These are phyloP conservation scores for Lophius americanus DNA, from an alignment of 2,797 vertebrate genomes.

Conservation along the genomic window DNA sequence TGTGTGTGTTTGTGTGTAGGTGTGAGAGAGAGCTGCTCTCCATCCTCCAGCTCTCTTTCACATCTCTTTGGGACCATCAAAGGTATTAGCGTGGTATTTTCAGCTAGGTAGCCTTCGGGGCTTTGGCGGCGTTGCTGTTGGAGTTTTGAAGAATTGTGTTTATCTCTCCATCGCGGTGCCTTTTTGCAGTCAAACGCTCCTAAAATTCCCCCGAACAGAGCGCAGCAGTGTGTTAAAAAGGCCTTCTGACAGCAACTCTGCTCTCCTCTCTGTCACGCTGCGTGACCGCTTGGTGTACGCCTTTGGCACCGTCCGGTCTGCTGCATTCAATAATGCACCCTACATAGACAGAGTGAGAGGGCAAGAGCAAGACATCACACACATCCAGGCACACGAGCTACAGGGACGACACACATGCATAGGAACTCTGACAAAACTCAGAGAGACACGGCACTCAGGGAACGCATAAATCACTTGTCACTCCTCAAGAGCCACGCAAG, in stretches of 20 bases:
- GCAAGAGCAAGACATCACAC: conserved; percentile 3
- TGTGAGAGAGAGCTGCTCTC: conserved; percentile 8
- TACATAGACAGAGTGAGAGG: conserved; percentile 53
- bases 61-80: conserved; percentile 67
- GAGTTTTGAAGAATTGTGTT: conserved; percentile 66
- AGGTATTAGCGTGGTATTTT: conserved; percentile 66
- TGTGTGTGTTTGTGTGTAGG: background rate
- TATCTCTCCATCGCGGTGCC: conserved; percentile 52
- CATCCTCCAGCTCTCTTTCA: conserved; percentile 43
- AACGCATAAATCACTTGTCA: conserved; percentile 31
- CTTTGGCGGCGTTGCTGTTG: conserved; percentile 56
- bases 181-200: conserved; percentile 60
- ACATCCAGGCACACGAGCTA: conserved; percentile 20
- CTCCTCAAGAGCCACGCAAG: conserved; percentile 20
- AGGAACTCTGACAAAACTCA: conserved; percentile 40
- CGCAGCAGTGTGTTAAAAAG: conserved; percentile 77
- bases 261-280: conserved; percentile 70
- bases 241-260: conserved; percentile 75
- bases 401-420: conserved; percentile 1
- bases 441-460: conserved; percentile 44
- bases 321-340: conserved; percentile 71
- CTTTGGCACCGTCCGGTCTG: conserved; percentile 73
- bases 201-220: conserved; percentile 64
- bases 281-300: conserved; percentile 73
- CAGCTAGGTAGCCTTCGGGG: conserved; percentile 66